These are phyloP conservation scores for Theocolax elegans DNA, from an alignment of 1,140 invertebrate species.

Conservation along the genomic window DNA sequence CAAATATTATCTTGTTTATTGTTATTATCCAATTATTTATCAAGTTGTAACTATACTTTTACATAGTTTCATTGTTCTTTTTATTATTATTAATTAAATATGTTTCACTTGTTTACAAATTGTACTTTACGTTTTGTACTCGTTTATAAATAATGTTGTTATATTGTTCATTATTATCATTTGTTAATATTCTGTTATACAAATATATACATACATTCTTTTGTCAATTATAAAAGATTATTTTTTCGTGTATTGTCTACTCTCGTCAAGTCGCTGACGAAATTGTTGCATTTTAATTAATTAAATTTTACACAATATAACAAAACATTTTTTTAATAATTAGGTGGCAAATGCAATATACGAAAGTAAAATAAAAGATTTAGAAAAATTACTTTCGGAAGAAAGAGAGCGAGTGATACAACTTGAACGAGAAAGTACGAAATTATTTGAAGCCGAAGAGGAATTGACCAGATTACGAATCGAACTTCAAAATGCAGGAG, in stretches of 20 bases:
- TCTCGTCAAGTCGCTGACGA: background rate
- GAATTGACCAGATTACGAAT: conserved; percentile 63
- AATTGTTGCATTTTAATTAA: background rate
- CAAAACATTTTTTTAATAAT: conserved; percentile 39
- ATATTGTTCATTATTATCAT: no score
- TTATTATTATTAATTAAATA: no score
- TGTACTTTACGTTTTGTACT: no score
- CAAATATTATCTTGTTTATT: no score
- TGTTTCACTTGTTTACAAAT: no score
- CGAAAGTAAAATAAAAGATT: conserved; percentile 67
- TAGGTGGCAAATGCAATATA: conserved; percentile 65
- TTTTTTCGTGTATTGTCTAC: background rate
- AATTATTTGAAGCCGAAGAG: conserved; percentile 71
- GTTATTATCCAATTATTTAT: background rate
- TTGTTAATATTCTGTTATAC: no score
- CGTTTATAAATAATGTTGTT: no score
- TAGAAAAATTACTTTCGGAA: conserved; percentile 67
- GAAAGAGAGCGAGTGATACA: conserved; percentile 66
- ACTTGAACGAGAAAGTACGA: conserved; percentile 67
- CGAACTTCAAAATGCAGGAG: conserved; percentile 52
- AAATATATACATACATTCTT: no score
- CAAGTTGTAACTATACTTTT: no score
- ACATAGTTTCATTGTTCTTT: no score
- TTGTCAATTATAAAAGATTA: no score
- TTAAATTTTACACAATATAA: background rate